Evolutionary conservation across 2,797 vertebrate genomes (phyloP).

Genomic region (Premnoplex brunnescens): DNA sequence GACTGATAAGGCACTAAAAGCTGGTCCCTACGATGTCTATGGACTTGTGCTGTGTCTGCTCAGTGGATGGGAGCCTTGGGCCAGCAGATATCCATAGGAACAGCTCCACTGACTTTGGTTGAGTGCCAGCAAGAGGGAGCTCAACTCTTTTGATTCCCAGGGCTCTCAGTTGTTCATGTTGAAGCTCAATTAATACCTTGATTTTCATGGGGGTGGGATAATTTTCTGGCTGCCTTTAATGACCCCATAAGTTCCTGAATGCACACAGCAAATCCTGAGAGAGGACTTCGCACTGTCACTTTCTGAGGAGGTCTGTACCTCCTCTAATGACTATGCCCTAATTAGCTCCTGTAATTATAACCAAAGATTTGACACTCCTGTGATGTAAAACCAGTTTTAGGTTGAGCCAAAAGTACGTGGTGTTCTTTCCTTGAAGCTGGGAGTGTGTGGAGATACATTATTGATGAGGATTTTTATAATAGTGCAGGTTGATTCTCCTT

Average conservation of each 20-base stretch:
- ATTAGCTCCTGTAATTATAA: constrained; percentile 13
- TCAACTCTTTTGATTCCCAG: neutral
- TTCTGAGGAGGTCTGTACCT: neutral
- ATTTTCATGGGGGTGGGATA: neutral
- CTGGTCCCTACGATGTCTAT: neutral
- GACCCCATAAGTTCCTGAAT: neutral
- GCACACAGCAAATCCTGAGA: neutral
- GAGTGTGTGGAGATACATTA: constrained; percentile 15
- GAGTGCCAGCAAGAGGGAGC: neutral
- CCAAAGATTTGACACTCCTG: neutral
- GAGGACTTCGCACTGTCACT: neutral
- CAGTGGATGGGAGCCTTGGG: neutral
- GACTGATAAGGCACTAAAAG: neutral
- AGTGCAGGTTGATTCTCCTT: constrained; percentile 8
- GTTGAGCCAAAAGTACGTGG: neutral
- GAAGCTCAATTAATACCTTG: neutral
- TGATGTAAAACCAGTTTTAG: neutral
- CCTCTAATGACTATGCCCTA: neutral
- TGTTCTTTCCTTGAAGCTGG: neutral
- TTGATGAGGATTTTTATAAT: constrained; percentile 46
- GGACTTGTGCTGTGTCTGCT: neutral
- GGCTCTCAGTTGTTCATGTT: neutral
- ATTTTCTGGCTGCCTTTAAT: neutral
- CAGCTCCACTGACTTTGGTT: neutral
- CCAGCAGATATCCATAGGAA: neutral